Conservation (phyloP, 2,113 vertebrate genomes). For the Eretmochelys imbricata region DNA sequence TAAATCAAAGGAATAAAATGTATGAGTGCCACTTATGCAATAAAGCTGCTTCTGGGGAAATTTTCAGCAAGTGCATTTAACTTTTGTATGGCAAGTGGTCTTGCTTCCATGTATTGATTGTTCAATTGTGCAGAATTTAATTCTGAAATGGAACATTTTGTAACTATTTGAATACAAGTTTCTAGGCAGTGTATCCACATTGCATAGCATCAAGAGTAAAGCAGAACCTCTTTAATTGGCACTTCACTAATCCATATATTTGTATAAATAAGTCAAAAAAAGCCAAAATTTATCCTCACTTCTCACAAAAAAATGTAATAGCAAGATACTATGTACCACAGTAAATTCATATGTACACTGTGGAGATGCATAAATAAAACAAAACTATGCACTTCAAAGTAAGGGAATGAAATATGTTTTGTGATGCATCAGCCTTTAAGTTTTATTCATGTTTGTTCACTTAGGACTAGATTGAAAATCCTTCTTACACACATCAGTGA, state of each 20-base stretch:
- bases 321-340: background rate
- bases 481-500: background rate
- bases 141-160: background rate
- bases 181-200: background rate
- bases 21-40: background rate
- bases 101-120: background rate
- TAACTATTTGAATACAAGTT: background rate
- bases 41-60: fast-evolving
- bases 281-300: background rate
- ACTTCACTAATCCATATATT: fast-evolving
- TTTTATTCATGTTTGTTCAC: background rate
- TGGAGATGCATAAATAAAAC: background rate
- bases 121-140: background rate
- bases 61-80: background rate
- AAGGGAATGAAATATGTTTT: constrained; percentile 2
- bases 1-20: background rate
- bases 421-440: background rate
- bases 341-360: background rate
- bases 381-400: background rate
- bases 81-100: background rate
- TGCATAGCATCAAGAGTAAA: background rate
- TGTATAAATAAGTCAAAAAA: fast-evolving
- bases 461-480: background rate
- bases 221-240: background rate
- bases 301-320: background rate